Conservation (phyloP, 2,797 vertebrate genomes). For the Crenichthys baileyi region DNA sequence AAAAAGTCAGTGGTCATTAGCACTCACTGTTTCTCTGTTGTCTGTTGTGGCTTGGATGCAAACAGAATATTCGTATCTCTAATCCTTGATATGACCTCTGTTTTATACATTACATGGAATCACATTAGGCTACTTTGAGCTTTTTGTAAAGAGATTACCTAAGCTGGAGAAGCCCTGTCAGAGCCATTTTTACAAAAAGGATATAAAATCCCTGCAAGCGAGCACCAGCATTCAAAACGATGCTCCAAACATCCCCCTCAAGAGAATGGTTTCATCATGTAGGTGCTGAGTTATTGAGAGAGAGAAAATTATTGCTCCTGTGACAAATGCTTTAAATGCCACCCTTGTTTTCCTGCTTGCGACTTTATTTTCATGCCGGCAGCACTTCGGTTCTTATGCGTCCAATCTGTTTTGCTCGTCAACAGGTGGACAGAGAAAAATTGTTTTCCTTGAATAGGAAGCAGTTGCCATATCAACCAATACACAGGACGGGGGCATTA, state of each 20-base stretch:
- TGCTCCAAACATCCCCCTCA: slow-evolving; percentile 8
- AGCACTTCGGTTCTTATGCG: slow-evolving; percentile 22
- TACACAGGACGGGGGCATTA: slow-evolving; percentile 28
- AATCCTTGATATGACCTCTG: slow-evolving; percentile 30
- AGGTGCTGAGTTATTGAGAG: slow-evolving; percentile 31
- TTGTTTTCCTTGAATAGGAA: slow-evolving; percentile 17
- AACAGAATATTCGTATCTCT: slow-evolving; percentile 28
- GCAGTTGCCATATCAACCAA: slow-evolving; percentile 66
- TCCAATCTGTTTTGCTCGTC: slow-evolving; percentile 18
- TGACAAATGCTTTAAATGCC: slow-evolving; percentile 37
- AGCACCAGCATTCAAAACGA: slow-evolving; percentile 4
- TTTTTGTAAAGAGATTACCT: slow-evolving; percentile 17
- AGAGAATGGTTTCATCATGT: slow-evolving; percentile 37
- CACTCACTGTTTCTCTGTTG: background rate
- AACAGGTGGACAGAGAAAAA: slow-evolving; percentile 57
- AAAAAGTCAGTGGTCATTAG: slow-evolving; percentile 28
- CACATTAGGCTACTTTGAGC: slow-evolving; percentile 11
- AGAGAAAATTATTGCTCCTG: slow-evolving; percentile 19
- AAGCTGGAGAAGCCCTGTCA: slow-evolving; percentile 17
- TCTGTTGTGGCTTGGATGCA: slow-evolving; percentile 18
- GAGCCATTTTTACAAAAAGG: slow-evolving; percentile 16
- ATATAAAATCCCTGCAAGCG: slow-evolving; percentile 21
- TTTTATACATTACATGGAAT: slow-evolving; percentile 15
- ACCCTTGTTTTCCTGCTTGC: background rate
- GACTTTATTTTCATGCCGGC: slow-evolving; percentile 32